Evolutionary conservation across 2,888 invertebrate genomes (phyloP).

Genomic region (Brassicogethes aeneus): DNA sequence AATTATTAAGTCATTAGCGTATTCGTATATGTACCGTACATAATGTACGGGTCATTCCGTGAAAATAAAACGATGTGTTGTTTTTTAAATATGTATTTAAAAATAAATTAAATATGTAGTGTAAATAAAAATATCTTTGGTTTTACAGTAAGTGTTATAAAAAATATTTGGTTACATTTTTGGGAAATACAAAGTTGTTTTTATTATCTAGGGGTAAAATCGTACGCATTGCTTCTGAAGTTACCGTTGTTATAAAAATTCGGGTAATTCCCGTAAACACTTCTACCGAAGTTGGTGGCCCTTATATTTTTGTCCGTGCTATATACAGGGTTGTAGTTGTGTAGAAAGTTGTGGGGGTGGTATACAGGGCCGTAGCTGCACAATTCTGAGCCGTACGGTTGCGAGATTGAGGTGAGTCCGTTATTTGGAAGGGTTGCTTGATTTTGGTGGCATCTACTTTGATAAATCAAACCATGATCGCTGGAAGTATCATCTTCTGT

Average conservation of each 20-base stretch:
- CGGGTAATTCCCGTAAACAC: conserved; percentile 34
- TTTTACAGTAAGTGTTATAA: no score
- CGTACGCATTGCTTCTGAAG: conserved; percentile 32
- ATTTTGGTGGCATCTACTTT: conserved; percentile 30
- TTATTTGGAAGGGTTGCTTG: conserved; percentile 26
- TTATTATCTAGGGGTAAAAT: conserved; percentile 31
- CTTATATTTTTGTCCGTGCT: conserved; percentile 33
- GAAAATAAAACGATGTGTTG: no score
- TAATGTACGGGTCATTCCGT: no score
- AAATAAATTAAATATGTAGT: no score
- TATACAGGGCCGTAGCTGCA: conserved; percentile 61
- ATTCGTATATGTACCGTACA: no score
- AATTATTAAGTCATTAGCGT: no score
- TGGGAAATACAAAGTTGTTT: no score
- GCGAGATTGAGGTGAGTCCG: conserved; percentile 42
- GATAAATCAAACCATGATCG: no score
- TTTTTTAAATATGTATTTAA: no score
- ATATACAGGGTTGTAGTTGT: conserved; percentile 38
- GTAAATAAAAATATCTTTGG: no score
- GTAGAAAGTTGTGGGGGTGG: conserved; percentile 41
- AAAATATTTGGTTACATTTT: no score
- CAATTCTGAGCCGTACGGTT: conserved; percentile 56
- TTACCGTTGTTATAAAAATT: conserved; percentile 32
- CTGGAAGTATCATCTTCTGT: no score
- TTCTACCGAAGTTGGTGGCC: conserved; percentile 29